Evolutionary conservation across 1,140 invertebrate genomes (phyloP).

Genomic region (Pseudomyrmex dendroicus): DNA sequence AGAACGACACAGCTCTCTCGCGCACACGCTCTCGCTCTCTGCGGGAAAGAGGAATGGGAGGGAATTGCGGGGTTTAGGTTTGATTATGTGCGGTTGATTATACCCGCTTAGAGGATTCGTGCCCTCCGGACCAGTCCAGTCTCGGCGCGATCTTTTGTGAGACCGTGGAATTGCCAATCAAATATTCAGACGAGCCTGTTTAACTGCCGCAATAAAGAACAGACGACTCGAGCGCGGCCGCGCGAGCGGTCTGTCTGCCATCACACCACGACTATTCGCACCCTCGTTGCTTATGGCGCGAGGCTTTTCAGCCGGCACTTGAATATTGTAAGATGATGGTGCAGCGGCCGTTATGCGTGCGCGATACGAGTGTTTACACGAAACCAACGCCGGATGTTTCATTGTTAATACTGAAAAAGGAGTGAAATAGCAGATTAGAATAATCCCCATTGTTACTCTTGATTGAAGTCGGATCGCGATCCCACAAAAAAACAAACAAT

Average conservation of each 20-base stretch:
- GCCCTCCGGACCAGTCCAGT: conserved; percentile 43
- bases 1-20: conserved; percentile 4
- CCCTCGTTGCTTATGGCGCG: conserved; percentile 36
- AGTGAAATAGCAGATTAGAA: background rate
- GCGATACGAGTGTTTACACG: conserved; percentile 58
- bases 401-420: conserved; percentile 59
- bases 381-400: conserved; percentile 54
- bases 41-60: background rate
- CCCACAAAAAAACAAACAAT: conserved; percentile 3
- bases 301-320: conserved; percentile 42
- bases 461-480: conserved; percentile 50
- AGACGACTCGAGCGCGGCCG: conserved; percentile 26
- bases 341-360: background rate
- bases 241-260: conserved; percentile 28
- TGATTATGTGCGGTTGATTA: conserved; percentile 70
- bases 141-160: conserved; percentile 69
- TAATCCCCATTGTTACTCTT: conserved; percentile 22
- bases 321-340: conserved; percentile 37
- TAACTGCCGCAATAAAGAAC: conserved; percentile 76
- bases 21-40: background rate
- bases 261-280: conserved; percentile 35
- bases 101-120: conserved; percentile 42
- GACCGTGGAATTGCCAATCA: conserved; percentile 77
- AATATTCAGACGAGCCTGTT: conserved; percentile 76
- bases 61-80: conserved; percentile 35